phyloP scores from a whole-genome alignment of 2,113 vertebrate species.

The Dromas ardeola region DNA sequence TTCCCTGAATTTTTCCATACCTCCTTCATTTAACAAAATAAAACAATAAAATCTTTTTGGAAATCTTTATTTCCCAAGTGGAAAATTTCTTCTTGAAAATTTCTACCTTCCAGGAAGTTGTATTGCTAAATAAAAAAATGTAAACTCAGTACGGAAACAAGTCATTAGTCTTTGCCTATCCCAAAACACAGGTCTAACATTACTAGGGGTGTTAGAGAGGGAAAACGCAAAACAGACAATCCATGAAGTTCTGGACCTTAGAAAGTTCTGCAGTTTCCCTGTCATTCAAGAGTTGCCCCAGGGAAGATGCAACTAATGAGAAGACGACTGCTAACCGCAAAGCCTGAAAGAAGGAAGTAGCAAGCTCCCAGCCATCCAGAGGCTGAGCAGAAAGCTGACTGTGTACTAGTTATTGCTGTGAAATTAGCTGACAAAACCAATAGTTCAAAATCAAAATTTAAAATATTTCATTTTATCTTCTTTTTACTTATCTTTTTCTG shows the following conservation, averaged over 20 bases:
- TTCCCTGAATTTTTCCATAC: not conserved
- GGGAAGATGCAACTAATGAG: not conserved
- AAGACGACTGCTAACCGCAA: not conserved
- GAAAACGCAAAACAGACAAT: not conserved
- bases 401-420: not conserved
- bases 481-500: not conserved
- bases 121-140: not conserved
- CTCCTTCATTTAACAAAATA: not conserved
- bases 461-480: not conserved
- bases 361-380: not conserved
- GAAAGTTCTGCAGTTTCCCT: not conserved
- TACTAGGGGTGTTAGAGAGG: rapidly evolving
- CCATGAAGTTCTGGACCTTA: not conserved
- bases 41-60: not conserved
- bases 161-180: not conserved
- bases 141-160: not conserved
- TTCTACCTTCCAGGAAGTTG: not conserved
- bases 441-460: not conserved
- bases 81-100: not conserved
- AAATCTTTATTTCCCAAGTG: not conserved
- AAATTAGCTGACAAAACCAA: not conserved
- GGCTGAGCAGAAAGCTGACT: not conserved
- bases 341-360: not conserved
- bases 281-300: not conserved
- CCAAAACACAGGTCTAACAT: not conserved